Evolutionary conservation across 2,113 vertebrate genomes (phyloP), one percentile per base, ranked within the genome.

Genomic region (Paracanthobrama guichenoti): DNA sequence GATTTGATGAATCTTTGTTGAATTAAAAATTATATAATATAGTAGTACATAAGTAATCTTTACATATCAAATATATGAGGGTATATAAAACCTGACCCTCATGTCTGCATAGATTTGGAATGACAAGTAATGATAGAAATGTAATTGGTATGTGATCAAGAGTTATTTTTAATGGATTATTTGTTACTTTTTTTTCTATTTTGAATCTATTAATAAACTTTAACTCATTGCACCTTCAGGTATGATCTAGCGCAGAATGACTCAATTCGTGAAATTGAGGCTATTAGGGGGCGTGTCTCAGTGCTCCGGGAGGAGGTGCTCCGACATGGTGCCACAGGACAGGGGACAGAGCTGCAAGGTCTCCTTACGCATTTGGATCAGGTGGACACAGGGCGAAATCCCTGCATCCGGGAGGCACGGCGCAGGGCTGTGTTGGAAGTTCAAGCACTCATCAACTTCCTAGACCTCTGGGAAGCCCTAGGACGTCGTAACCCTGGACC

Each of bases 351-450:
- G 85, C 87, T 99, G 86, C 98, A 99, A 91, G 93, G 95, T 75
- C 92, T 99, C 48, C 96, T 98, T 6, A 94, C 94, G 0, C 94
- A 92, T 74, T 92, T 99, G 86, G 98, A 99, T 88, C 95, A 97
- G 89, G 96, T 99, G 83, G 96, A 96, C 87, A 94, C 95, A 0
- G 97, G 95, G 55, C 96, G 94, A 79, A 99, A 99, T 91, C 97
- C 98, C 13, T 99, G 97, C 88, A 99, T 99, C 91, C 93, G 98
- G 46, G 97, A 99, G 90, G 98, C 97, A 4, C 94, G 98, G 12
- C 95, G 97, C 73, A 94, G 98, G 8, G 96, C 97, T 0, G 98
- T 99, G 71, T 92, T 99, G 57, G 97, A 98, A 84, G 95, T 98
- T 79, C 97, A 99, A 67, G 95, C 96, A 1, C 89, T 99, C 59